Evolutionary conservation across 2,797 vertebrate genomes (phyloP), one percentile per base, ranked within the genome.

Genomic region (Epinephelus awoara): DNA sequence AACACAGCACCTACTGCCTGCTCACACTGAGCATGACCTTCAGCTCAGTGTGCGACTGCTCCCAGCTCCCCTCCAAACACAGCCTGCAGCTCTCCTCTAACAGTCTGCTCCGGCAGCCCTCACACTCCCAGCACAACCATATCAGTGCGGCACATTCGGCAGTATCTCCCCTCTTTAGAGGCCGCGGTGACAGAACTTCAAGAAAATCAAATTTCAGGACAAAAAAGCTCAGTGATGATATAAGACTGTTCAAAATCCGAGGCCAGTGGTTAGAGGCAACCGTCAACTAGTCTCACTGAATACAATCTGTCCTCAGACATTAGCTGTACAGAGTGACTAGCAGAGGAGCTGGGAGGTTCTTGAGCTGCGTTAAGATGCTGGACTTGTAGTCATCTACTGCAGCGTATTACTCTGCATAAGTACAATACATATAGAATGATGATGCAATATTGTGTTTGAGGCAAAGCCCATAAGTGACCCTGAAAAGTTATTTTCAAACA

Each of bases 81-180:
- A 51, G 68, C 77, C 88, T 55, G 80, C 52, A 72, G 85, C 78
- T 47, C 67, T 75, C n/a, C 65, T 85, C 29, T n/a, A 25, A 67
- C 69, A 46, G 62, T 54, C 61, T 51, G 51, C 78, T 72, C 74
- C 63, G 25, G 27, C 76, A 61, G 50, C 46, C 68, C 40, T 66
- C 65, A 23, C 74, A 69, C 70, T 84, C 59, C 68, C 63, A 50
- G 52, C 52, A 38, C 58, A 67, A 62, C 29, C 2, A 15, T 49
- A 78, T 78, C 65, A 58, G 14, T 11, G 50, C 52, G 38, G 56
- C 73, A 62, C 59, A 76, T 82, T 86, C 71, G 66, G 65, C 61
- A 25, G 62, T 13, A 57, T 55, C 49, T 47, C 40, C 5, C 21
- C 40, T 69, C 54, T 80, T 71, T 61, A 67, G 63, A 88, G 63